Evolutionary conservation across 2,113 vertebrate genomes (phyloP), one percentile per base, ranked within the genome.

Genomic region (Mohoua ochrocephala): DNA sequence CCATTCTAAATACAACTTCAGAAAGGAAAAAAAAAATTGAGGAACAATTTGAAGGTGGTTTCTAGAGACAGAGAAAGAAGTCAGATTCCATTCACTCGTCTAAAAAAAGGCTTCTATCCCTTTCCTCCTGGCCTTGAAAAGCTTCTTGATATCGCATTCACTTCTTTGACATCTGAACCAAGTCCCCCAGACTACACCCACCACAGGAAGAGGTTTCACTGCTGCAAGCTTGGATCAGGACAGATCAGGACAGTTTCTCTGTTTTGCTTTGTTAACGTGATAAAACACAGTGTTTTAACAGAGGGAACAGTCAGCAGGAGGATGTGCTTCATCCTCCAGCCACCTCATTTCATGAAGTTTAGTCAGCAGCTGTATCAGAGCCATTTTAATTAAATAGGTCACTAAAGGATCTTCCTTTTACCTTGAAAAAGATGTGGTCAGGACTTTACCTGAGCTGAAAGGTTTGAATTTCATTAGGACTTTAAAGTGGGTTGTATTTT

Each of bases 391-490:
- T 93, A 93, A 94, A 87, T 37, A 97, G 77, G 95, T 95, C 92
- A 95, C 63, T 71, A 87, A 96, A 96, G 82, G 60, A 93, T 94
- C 87, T 93, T 89, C 64, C 78, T 94, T 92, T 95, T 97, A 97
- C 95, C 87, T 96, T 95, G 92, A 97, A 97, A 95, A 94, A 91
- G 35, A 91, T 49, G 95, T 95, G 96, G 97, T 98, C 97, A 98
- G 97, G 98, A 97, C 87, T 98, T 98, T 96, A 97, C 96, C 97
- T 96, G 89, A 84, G 93, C 94, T 97, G 95, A 96, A 95, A 97
- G 92, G 93, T 98, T 98, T 97, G 97, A 97, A 98, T 98, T 98
- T 98, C 97, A 98, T 98, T 94, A 97, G 39, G 33, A 63, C 37
- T 91, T 90, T 97, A 97, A 98, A 98, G 97, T 96, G 96, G 33